phyloP scores from a whole-genome alignment of 1,140 invertebrate genomes.

The Tetragnatha versicolor region DNA sequence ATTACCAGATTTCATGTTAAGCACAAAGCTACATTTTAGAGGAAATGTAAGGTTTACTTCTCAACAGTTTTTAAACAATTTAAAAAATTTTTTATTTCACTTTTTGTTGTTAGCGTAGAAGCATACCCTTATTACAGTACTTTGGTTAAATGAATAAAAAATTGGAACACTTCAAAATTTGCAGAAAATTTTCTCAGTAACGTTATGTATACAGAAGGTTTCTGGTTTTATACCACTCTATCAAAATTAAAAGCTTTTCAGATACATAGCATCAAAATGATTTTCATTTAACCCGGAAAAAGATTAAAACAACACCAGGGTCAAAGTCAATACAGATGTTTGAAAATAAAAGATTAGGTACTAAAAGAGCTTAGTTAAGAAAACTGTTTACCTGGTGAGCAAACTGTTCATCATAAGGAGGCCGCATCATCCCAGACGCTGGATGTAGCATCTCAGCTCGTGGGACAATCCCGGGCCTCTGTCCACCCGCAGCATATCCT shows the following conservation, averaged over 20 bases:
- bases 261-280: not conserved
- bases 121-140: too few relatives aligned
- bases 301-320: not conserved
- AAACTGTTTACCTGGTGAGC: conserved; percentile 75
- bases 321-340: too few relatives aligned
- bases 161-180: too few relatives aligned
- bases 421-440: conserved; percentile 75
- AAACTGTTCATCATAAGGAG: conserved; percentile 80
- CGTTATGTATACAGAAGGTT: not conserved
- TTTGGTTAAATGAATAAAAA: too few relatives aligned
- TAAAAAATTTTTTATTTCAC: too few relatives aligned
- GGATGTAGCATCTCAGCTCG: conserved; percentile 65
- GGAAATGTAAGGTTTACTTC: too few relatives aligned
- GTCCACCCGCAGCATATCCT: conserved; percentile 54
- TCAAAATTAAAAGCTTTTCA: not conserved
- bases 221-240: not conserved
- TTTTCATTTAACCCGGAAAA: not conserved
- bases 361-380: too few relatives aligned
- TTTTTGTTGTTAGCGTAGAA: too few relatives aligned
- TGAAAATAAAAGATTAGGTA: too few relatives aligned
- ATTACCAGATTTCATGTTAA: too few relatives aligned
- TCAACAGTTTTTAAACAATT: too few relatives aligned
- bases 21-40: too few relatives aligned
- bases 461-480: conserved; percentile 53
- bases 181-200: not conserved